These are phyloP conservation scores for Ips typographus DNA, from an alignment of 1,140 invertebrate species.

Conservation along the genomic window DNA sequence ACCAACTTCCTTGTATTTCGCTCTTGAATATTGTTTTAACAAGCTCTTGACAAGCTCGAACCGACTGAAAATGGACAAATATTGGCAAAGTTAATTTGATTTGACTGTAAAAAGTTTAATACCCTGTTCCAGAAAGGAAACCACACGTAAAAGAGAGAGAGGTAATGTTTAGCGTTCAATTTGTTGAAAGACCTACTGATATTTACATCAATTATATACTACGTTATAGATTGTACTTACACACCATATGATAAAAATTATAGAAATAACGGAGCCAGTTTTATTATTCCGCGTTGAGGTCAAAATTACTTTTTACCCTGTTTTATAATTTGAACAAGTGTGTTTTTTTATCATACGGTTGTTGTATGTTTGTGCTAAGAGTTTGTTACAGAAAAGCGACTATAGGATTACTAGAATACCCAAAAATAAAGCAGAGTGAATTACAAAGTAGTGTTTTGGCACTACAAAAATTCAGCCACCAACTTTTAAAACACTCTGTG, in stretches of 20 bases:
- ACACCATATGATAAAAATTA: constrained; percentile 32
- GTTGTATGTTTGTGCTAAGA: no score
- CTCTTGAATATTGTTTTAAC: constrained; percentile 5
- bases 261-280: not conserved
- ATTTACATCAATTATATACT: not conserved
- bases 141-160: not conserved
- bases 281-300: no score
- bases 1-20: not conserved
- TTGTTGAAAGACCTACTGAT: constrained; percentile 5
- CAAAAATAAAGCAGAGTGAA: no score
- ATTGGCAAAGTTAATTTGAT: constrained; percentile 34
- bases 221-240: constrained; percentile 25
- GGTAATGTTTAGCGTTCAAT: constrained; percentile 24
- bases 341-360: no score
- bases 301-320: no score
- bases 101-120: constrained; percentile 41
- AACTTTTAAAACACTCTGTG: no score
- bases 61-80: constrained; percentile 37
- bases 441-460: no score
- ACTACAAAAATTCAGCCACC: no score
- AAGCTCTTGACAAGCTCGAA: constrained; percentile 16
- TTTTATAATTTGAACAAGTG: no score
- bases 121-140: constrained; percentile 36
- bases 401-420: no score
- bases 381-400: no score